Evolutionary conservation across 2,888 invertebrate genomes (phyloP), one percentile per base, ranked within the genome.

Genomic region (Gortyna flavago): DNA sequence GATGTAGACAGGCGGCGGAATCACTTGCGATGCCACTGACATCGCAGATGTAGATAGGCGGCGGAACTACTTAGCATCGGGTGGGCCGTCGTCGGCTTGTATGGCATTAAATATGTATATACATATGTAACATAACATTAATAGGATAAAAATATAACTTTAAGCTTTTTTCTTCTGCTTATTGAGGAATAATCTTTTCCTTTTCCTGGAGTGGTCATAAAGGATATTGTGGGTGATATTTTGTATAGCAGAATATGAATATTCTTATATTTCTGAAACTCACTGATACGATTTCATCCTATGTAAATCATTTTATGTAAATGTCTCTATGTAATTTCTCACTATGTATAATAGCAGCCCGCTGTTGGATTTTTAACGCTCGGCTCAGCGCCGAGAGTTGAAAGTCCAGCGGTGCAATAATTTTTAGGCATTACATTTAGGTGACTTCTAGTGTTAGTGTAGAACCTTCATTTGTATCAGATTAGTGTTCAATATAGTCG

Each of bases 231-330:
- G 57, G n/a, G 51, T 25, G 59, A 16, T 35, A 41, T 67, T 77
- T 38, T n/a, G 41, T 18, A 48, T 77, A 25, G 59, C 38, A 78
- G 38, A n/a, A n/a, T n/a, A n/a, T n/a, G n/a, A n/a, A n/a, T n/a
- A n/a, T n/a, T n/a, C n/a, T n/a, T n/a, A n/a, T n/a, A n/a, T n/a
- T n/a, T n/a, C n/a, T n/a, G 2, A 73, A 32, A 18, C 8, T 67
- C 61, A 70, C 5, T 2, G 7, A 38, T 16, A 41, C 38, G n/a
- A n/a, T 48, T 48, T 64, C 32, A 35, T n/a, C 11, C 1, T 11
- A 68, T 41, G 8, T 65, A 67, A 29, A 64, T 25, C 32, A 61
- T 11, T 32, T 21, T 62, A 21, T 32, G 62, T 21, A 62, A 5
- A 32, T 61, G 21, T 64, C 7, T 35, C 35, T 41, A 65, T 38